A percentile compares a stretch with the other conserved stretches of the same genome.
These are phyloP conservation scores for Periparus ater DNA, from an alignment of 2,797 vertebrate species.

Conservation along the genomic window DNA sequence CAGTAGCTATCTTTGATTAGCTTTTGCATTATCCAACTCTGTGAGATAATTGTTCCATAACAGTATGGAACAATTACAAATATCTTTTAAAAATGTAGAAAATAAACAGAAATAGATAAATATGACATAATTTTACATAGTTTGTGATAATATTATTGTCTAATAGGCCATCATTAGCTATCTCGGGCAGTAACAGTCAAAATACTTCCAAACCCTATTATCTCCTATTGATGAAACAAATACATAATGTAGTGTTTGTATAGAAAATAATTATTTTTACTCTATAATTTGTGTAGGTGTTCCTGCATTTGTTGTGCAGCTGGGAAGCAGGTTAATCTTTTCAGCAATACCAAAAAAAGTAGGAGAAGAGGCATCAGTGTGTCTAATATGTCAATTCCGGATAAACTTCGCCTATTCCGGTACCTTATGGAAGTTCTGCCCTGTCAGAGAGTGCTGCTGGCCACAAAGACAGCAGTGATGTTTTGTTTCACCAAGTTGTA, in stretches of 20 bases:
- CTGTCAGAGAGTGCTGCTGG: background rate
- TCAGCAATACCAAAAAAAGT: background rate
- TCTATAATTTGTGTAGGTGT: background rate
- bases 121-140: background rate
- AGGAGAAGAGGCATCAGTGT: background rate
- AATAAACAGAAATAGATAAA: background rate
- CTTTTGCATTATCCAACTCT: background rate
- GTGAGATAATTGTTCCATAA: rapidly evolving
- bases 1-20: background rate
- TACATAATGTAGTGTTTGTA: background rate
- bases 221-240: background rate
- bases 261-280: background rate
- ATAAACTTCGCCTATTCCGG: background rate
- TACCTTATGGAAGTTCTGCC: background rate
- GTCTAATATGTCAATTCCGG: background rate
- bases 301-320: background rate
- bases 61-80: background rate
- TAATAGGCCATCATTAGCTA: background rate
- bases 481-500: background rate
- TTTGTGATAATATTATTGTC: background rate
- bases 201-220: background rate
- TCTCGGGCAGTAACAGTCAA: background rate
- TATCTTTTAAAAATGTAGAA: background rate
- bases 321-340: background rate
- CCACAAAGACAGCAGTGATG: background rate